Percentiles rank a stretch among this genome's conserved stretches.
Conservation (phyloP, 2,888 invertebrate species). For the Lomographa bimaculata region DNA sequence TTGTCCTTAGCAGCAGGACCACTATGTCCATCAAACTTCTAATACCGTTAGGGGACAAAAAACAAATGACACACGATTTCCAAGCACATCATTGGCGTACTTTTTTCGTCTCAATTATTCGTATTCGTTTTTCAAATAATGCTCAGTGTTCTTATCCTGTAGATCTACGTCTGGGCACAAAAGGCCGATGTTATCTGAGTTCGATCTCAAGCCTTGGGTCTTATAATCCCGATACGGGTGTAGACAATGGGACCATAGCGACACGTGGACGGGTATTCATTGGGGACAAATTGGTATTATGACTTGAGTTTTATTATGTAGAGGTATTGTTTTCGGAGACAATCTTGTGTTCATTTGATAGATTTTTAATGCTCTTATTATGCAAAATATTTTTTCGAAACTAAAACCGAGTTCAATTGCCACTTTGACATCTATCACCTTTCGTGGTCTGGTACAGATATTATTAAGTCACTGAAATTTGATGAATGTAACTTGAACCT, state of each 20-base stretch:
- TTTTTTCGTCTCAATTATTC: conserved; percentile 45
- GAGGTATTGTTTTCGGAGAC: conserved; percentile 28
- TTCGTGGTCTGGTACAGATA: no score
- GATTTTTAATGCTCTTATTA: conserved; percentile 1
- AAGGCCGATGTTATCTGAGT: conserved; percentile 64
- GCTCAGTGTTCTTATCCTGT: conserved; percentile 57
- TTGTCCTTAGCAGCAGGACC: conserved; percentile 31
- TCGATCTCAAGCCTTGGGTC: conserved; percentile 35
- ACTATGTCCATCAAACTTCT: conserved; percentile 33
- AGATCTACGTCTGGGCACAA: conserved; percentile 51
- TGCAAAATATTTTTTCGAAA: no score
- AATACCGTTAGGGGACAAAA: conserved; percentile 56
- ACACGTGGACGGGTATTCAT: conserved; percentile 63
- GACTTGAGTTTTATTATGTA: conserved; percentile 39
- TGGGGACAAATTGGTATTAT: conserved; percentile 67
- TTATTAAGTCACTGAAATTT: no score
- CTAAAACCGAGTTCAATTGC: no score
- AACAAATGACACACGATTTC: conserved; percentile 36
- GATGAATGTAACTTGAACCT: no score
- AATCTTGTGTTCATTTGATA: no score
- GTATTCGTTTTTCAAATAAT: conserved; percentile 53
- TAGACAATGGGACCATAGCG: conserved; percentile 60
- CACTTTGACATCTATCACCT: no score
- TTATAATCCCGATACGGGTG: conserved; percentile 57
- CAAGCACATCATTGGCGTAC: conserved; percentile 31